These are phyloP conservation scores for Ophioderma brevispina DNA, from an alignment of 35 echinoderm and acorn worm species.

Conservation along the genomic window DNA sequence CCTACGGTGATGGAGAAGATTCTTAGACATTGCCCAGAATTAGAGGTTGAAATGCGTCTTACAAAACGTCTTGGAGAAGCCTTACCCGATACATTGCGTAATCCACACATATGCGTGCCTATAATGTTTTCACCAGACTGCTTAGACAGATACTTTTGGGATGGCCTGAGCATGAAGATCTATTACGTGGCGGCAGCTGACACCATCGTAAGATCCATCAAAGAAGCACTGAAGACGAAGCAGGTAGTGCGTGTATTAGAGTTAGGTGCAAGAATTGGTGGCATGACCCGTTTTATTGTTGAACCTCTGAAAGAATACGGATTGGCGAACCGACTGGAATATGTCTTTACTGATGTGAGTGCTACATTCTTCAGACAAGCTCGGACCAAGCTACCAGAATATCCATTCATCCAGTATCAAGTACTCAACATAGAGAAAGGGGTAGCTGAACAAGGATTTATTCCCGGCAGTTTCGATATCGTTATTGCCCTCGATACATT, in stretches of 20 bases:
- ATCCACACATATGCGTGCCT: constrained; percentile 79
- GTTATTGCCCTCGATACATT: constrained; percentile 86
- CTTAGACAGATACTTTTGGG: constrained; percentile 80
- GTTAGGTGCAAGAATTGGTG: constrained; percentile 90
- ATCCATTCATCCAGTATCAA: constrained; percentile 86
- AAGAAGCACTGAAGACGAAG: constrained; percentile 71
- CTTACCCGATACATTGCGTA: constrained; percentile 75
- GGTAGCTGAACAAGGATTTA: constrained; percentile 82
- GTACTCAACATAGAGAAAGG: constrained; percentile 89
- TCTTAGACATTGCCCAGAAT: constrained; percentile 61
- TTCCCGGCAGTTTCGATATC: constrained; percentile 79
- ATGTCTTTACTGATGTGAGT: constrained; percentile 95
- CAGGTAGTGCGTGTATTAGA: constrained; percentile 82
- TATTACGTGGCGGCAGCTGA: constrained; percentile 87
- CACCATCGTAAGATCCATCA: constrained; percentile 59
- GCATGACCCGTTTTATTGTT: constrained; percentile 79
- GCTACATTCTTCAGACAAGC: constrained; percentile 96
- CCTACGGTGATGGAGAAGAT: constrained; percentile 60
- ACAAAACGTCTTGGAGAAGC: constrained; percentile 77
- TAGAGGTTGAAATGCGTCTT: constrained; percentile 73
- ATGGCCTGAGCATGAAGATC: constrained; percentile 78
- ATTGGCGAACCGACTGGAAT: constrained; percentile 73
- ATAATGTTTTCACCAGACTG: constrained; percentile 82
- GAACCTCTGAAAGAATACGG: constrained; percentile 63
- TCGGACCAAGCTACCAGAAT: constrained; percentile 41